phyloP scores from a whole-genome alignment of 2,113 vertebrate species.

The Gambusia affinis region DNA sequence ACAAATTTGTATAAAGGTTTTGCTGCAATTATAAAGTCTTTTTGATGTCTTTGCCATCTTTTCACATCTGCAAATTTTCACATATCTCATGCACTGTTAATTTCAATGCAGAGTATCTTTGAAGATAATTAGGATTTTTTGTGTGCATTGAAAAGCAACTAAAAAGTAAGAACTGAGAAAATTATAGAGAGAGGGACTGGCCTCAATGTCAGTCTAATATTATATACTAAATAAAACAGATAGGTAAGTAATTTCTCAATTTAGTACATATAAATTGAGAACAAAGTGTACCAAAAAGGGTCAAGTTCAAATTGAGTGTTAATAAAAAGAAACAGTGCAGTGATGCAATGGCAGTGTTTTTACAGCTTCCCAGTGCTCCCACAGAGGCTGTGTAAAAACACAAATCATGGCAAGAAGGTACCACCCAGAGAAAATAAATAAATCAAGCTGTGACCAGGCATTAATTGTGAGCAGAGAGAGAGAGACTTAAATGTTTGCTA shows the following conservation, averaged over 20 bases:
- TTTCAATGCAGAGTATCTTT: no score
- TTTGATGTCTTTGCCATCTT: no score
- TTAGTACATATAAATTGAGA: not conserved
- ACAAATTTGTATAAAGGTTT: no score
- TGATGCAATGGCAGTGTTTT: slow-evolving; percentile 45
- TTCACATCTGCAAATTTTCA: no score
- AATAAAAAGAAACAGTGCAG: slow-evolving; percentile 27
- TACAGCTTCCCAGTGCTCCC: slow-evolving; percentile 34
- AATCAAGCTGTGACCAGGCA: slow-evolving; percentile 34
- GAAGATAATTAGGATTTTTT: no score
- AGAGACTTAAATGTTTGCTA: slow-evolving; percentile 17
- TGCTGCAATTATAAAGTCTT: no score
- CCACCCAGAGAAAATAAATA: slow-evolving; percentile 48
- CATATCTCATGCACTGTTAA: no score
- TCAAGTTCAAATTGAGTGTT: slow-evolving; percentile 16
- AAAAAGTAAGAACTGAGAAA: not conserved
- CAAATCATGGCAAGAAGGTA: slow-evolving; percentile 40
- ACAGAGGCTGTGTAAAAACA: slow-evolving; percentile 39
- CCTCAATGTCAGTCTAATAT: not conserved
- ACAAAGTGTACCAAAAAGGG: not conserved
- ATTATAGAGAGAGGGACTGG: not conserved
- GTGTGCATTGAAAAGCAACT: not conserved
- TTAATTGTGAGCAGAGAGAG: slow-evolving; percentile 35
- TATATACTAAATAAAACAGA: not conserved
- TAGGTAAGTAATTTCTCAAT: not conserved